A percentile compares a stretch with the other conserved stretches of the same genome.
phyloP scores from a whole-genome alignment of 1,140 invertebrate species.

The Drosophila paulistorum region DNA sequence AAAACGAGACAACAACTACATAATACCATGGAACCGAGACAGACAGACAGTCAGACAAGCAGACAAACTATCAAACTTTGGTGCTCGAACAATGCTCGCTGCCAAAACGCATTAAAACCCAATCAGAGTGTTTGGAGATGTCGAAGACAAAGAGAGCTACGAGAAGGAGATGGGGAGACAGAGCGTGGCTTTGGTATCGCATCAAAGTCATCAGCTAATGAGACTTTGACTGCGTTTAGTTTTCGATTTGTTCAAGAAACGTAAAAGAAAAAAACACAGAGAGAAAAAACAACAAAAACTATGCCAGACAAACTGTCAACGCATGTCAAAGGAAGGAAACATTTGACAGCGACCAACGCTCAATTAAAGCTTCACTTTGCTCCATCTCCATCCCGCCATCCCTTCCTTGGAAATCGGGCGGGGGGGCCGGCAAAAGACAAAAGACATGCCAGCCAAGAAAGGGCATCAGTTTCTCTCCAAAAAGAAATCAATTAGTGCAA shows the following conservation, averaged over 20 bases:
- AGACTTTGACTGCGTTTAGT: constrained; percentile 79
- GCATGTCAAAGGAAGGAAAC: constrained; percentile 68
- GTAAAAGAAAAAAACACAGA: constrained; percentile 20
- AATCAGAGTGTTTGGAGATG: constrained; percentile 48
- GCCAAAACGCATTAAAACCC: constrained; percentile 77
- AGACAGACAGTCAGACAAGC: constrained; percentile 39
- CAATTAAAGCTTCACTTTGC: constrained; percentile 67
- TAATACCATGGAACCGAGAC: constrained; percentile 11
- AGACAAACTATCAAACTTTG: constrained; percentile 56
- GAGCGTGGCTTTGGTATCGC: constrained; percentile 26
- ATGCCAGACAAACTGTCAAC: constrained; percentile 65
- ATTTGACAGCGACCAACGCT: constrained; percentile 60
- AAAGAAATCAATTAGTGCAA: constrained; percentile 79
- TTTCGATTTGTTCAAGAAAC: constrained; percentile 64
- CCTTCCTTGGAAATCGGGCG: not conserved
- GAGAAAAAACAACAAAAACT: constrained; percentile 37
- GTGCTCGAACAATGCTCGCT: constrained; percentile 55
- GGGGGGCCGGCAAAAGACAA: not conserved
- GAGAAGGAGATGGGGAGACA: constrained; percentile 11
- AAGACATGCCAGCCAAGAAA: constrained; percentile 5
- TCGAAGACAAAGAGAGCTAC: not conserved
- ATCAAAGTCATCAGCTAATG: constrained; percentile 75
- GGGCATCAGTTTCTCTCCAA: constrained; percentile 27
- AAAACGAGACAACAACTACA: constrained; percentile 16
- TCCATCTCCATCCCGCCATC: not conserved